Evolutionary conservation across 2,888 invertebrate genomes (phyloP), one percentile per base, ranked within the genome.

Genomic region (Pristionchus mayeri): DNA sequence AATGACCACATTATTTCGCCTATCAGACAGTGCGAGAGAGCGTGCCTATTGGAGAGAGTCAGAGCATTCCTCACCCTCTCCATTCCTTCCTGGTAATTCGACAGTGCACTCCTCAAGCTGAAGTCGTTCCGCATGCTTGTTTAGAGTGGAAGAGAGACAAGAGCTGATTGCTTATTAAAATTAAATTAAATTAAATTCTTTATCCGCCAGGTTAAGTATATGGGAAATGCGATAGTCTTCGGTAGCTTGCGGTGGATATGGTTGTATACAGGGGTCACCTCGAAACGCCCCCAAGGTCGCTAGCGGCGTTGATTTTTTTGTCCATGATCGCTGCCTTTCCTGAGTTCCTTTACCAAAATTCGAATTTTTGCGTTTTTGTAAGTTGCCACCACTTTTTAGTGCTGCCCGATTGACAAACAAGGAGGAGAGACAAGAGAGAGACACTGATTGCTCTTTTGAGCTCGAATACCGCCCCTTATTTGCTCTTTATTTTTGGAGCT

Each of bases 61-160:
- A 21, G 54, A 54, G 21, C n/a, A 9, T 60, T 60, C 30, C 60
- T 27, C 60, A 13, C 44, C 13, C 11, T 60, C 60, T 27, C 60
- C 4, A 13, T 16, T 24, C 63, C 27, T 30, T 27, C 60, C 71
- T 75, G 52, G 78, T 83, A 37, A 52, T 71, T 81, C 60, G 34
- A 76, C 60, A 79, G n/a, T 54, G 27, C 27, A 34, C 48, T 40
- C 24, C 6, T 44, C 40, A 0, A n/a, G 27, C 13, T n/a, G 75
- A 18, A 44, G 44, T 7, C 44, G 44, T 71, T 84, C 84, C 44
- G 34, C 50, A 24, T 84, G 71, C 18, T 63, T 37, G 27, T 67
- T n/a, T n/a, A n/a, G n/a, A n/a, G n/a, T n/a, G n/a, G n/a, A n/a
- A n/a, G n/a, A 54, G 54, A 27, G 3, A 2, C 13, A 21, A 50